Base-by-base conservation (phyloP, 2,888 invertebrate genomes). In the Neria commutata region DNA sequence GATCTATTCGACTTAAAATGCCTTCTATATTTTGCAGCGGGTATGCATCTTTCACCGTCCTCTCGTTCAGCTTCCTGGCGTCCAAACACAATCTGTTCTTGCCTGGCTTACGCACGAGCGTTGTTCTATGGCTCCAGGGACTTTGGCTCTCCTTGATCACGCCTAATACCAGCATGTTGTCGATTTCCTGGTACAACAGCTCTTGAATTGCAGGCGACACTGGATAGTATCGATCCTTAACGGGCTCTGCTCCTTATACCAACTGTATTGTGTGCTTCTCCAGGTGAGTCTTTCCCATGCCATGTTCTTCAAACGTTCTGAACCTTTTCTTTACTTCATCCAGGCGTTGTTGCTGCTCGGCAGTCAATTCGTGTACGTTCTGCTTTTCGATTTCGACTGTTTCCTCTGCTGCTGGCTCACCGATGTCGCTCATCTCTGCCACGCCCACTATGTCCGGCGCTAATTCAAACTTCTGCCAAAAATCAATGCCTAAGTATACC, bases 401-500 rank as follows among this genome's bases (percentile, higher is more conserved):
- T 29, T 29, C 11, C 29, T 29, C 29, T 8, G 5, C 11, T 29
- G 5, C 29, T 5, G 5, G 6, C 11, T 29, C 29, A 8, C 5
- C 11, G 5, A 5, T 29, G 5, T 5, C 29, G 5, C 11, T 11
- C 11, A 29, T 29, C 11, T 29, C 29, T 29, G 5, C 29, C 6
- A 29, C 29, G 11, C 29, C 29, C 5, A 8, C 6, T 8, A 29
- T 29, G 29, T 29, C 11, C 29, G 11, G 29, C 29, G 29, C 29
- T 8, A 29, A 11, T 11, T 29, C 29, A 29, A 29, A 29, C 11
- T 29, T 29, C 5, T 11, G 29, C 21, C 17, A 45, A 11, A 45
- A 54, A 24, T 54, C 54, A 17, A 58, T 33, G 2, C 58, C 54
- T 3, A 58, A 29, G 16, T 53, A 53, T 2, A 53, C 26, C 6